Conservation (phyloP, 2,888 invertebrate genomes). For the Azorinus chamasolen region DNA sequence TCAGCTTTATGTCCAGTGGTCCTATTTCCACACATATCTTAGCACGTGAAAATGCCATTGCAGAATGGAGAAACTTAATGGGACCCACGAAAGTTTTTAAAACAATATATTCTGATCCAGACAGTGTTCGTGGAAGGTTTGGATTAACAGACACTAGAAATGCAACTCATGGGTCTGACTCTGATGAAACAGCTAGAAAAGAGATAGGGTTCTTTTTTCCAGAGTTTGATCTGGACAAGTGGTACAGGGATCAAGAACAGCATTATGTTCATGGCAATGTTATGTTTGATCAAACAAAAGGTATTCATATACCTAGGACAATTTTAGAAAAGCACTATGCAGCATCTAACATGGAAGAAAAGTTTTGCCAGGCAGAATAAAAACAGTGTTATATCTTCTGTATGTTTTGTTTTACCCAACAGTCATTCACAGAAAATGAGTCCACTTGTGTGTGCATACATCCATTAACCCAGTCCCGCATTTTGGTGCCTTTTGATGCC, state of each 20-base stretch:
- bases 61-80: slow-evolving; percentile 93
- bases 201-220: slow-evolving; percentile 96
- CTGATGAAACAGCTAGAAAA: slow-evolving; percentile 90
- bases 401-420: too few relatives aligned
- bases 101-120: slow-evolving; percentile 92
- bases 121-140: slow-evolving; percentile 93
- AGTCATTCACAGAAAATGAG: too few relatives aligned
- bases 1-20: slow-evolving; percentile 90
- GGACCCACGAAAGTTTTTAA: slow-evolving; percentile 94
- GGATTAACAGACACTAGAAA: slow-evolving; percentile 98
- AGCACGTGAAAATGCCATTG: slow-evolving; percentile 92
- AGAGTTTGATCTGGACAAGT: slow-evolving; percentile 90
- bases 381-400: too few relatives aligned
- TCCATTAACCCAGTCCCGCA: too few relatives aligned
- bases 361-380: too few relatives aligned
- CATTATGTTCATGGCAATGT: slow-evolving; percentile 69
- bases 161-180: slow-evolving; percentile 98
- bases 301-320: slow-evolving; percentile 39
- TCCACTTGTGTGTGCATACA: too few relatives aligned
- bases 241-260: slow-evolving; percentile 89
- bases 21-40: slow-evolving; percentile 93
- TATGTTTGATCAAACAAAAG: slow-evolving; percentile 67
- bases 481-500: too few relatives aligned
- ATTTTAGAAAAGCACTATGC: too few relatives aligned
- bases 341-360: too few relatives aligned